Evolutionary conservation across 2,797 vertebrate genomes (phyloP).

Genomic region (Parauchenoglanis ngamensis): DNA sequence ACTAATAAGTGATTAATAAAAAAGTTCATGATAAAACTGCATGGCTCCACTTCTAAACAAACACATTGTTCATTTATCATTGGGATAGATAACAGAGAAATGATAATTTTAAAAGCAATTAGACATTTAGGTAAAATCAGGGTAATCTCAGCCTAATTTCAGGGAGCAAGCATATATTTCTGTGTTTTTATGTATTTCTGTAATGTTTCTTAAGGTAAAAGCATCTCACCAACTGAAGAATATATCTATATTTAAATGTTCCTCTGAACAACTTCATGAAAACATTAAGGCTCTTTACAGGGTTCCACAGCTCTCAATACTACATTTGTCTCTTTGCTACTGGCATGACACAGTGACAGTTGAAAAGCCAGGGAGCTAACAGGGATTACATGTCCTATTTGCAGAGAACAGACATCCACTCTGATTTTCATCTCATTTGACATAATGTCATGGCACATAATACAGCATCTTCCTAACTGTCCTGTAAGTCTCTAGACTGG

Average conservation of each 20-base stretch:
- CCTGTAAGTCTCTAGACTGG: slow-evolving; percentile 14
- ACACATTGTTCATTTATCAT: not conserved
- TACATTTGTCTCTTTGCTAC: slow-evolving; percentile 27
- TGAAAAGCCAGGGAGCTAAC: slow-evolving; percentile 35
- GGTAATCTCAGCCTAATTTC: not conserved
- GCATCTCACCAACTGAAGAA: not conserved
- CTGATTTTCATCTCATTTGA: slow-evolving; percentile 37
- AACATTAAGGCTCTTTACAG: not conserved
- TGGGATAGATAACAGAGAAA: not conserved
- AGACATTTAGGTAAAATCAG: not conserved
- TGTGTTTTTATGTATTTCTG: not conserved
- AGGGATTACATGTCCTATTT: slow-evolving; percentile 45
- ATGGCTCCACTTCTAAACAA: not conserved
- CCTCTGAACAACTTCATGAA: not conserved
- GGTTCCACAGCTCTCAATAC: slow-evolving; percentile 18
- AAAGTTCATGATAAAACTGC: too few relatives aligned
- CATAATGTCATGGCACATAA: slow-evolving; percentile 40
- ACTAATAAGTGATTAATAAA: not conserved
- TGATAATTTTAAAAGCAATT: not conserved
- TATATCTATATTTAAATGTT: slow-evolving; percentile 7
- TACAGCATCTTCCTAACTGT: slow-evolving; percentile 22
- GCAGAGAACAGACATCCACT: slow-evolving; percentile 25
- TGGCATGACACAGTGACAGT: slow-evolving; percentile 27
- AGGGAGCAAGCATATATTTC: not conserved
- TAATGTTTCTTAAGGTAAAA: not conserved